These are phyloP conservation scores for Priocnemis perturbator DNA, from an alignment of 2,888 invertebrate species.

Conservation along the genomic window DNA sequence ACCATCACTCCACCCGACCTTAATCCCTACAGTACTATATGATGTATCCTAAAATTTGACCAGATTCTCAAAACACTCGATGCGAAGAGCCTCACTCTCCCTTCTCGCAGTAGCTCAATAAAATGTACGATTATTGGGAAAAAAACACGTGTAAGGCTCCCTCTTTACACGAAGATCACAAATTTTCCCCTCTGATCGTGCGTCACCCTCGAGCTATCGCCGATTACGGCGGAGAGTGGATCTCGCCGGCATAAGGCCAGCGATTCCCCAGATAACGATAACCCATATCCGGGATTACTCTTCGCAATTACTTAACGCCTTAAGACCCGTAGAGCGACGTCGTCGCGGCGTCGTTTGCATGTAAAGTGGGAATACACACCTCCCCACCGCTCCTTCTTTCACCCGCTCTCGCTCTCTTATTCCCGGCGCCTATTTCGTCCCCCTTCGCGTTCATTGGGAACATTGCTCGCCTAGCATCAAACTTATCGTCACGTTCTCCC, in stretches of 20 bases:
- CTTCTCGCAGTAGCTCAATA: too few relatives aligned
- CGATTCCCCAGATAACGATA: slow-evolving; percentile 54
- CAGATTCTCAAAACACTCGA: too few relatives aligned
- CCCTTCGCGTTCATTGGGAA: slow-evolving; percentile 20
- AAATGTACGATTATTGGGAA: too few relatives aligned
- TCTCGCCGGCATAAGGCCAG: slow-evolving; percentile 6
- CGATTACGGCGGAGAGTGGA: neutral
- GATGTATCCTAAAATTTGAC: too few relatives aligned
- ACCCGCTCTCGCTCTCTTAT: slow-evolving; percentile 1
- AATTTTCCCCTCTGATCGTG: too few relatives aligned
- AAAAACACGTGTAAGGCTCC: too few relatives aligned
- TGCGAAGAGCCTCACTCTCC: too few relatives aligned
- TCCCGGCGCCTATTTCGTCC: slow-evolving; percentile 3
- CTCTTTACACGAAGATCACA: too few relatives aligned
- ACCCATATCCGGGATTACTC: slow-evolving; percentile 66
- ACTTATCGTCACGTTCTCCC: slow-evolving; percentile 6
- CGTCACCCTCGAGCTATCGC: neutral
- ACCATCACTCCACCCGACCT: too few relatives aligned
- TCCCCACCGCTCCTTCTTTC: neutral
- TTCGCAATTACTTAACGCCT: slow-evolving; percentile 67
- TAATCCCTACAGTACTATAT: too few relatives aligned
- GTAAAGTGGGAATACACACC: slow-evolving; percentile 54
- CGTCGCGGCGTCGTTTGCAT: slow-evolving; percentile 61
- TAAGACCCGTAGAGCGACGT: slow-evolving; percentile 51
- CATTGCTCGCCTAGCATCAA: slow-evolving; percentile 46